phyloP scores from a whole-genome alignment of 2,113 vertebrate species.

The Lichenostomus cassidix region DNA sequence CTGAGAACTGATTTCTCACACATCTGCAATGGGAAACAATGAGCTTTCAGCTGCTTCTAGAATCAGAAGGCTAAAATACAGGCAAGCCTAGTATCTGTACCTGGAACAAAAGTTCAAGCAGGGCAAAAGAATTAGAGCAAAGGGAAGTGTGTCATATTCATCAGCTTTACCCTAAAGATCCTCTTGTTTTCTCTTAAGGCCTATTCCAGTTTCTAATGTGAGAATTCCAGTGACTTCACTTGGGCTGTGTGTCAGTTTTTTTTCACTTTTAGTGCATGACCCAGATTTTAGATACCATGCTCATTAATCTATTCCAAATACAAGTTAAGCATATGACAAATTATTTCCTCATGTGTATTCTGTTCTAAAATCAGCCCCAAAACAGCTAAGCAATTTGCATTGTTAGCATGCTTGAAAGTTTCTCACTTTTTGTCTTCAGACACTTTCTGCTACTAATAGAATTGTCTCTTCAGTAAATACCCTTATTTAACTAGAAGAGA shows the following conservation, averaged over 20 bases:
- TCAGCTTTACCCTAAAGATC: background rate
- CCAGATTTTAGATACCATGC: background rate
- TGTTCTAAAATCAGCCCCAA: background rate
- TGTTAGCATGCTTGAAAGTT: background rate
- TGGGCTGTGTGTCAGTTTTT: background rate
- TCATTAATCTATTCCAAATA: background rate
- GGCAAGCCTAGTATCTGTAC: background rate
- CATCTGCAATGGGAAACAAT: background rate
- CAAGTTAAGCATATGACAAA: background rate
- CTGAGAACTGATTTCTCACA: background rate
- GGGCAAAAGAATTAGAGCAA: background rate
- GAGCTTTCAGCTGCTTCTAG: background rate
- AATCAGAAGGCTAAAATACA: background rate
- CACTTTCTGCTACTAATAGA: background rate
- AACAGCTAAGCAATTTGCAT: background rate
- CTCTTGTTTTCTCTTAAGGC: background rate
- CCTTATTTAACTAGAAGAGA: background rate
- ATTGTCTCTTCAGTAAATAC: background rate
- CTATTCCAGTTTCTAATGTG: background rate
- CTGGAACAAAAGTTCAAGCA: background rate
- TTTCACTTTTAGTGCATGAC: background rate
- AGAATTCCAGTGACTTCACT: background rate
- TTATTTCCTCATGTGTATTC: background rate
- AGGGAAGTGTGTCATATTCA: background rate
- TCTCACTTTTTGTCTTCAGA: background rate